phyloP scores from a whole-genome alignment of 2,113 vertebrate genomes.

The Hippopotamus amphibius region DNA sequence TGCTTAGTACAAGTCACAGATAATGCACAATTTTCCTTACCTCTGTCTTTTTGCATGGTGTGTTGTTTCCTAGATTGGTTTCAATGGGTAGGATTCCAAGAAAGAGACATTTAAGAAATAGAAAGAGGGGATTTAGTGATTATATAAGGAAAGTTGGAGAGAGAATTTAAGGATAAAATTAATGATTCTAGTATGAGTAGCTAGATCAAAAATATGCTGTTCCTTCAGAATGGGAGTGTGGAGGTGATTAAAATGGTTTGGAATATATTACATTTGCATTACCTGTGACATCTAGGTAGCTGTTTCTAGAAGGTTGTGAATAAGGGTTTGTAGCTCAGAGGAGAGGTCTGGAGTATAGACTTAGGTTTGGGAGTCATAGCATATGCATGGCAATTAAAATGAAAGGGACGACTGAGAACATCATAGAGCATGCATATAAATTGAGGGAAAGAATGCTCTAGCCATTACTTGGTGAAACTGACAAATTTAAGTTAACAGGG shows the following conservation, averaged over 20 bases:
- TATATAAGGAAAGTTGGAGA: neutral
- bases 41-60: neutral
- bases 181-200: neutral
- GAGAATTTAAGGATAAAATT: neutral
- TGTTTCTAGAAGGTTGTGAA: neutral
- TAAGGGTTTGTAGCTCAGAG: neutral
- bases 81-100: neutral
- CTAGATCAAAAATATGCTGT: neutral
- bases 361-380: neutral
- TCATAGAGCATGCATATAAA: neutral
- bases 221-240: neutral
- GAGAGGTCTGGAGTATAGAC: neutral
- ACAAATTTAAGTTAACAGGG: neutral
- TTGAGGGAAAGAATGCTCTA: neutral
- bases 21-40: neutral
- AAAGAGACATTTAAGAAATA: neutral
- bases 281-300: neutral
- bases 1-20: neutral
- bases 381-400: neutral
- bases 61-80: neutral
- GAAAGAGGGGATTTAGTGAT: neutral
- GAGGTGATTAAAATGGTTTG: too few species aligned
- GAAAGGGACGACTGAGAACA: neutral
- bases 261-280: neutral
- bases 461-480: neutral